Evolutionary conservation across 2,888 invertebrate genomes (phyloP), one percentile per base, ranked within the genome.

Genomic region (Aethes cnicana): DNA sequence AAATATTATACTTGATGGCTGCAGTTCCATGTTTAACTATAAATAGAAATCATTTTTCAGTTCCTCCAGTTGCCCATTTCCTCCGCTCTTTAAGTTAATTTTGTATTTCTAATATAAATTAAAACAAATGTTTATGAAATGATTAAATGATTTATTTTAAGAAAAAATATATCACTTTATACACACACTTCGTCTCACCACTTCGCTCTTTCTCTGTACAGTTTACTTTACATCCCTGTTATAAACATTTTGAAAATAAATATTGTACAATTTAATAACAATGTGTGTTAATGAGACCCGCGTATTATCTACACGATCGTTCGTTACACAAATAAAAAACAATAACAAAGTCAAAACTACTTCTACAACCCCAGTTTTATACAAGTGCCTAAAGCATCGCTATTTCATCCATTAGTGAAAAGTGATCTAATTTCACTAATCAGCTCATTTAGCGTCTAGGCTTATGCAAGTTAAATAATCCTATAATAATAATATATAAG

Each of bases 91-190:
- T 67, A 68, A 65, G 68, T 68, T 67, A 67, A 65, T 62, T 62
- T 64, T 65, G 69, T 58, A 63, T 56, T 63, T 59, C 57, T 61
- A 57, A 63, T 72, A 63, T 68, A 63, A 62, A 66, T 63, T 61
- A 63, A 58, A 66, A 62, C 41, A 54, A 52, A 66, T 69, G 69
- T 70, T 74, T 74, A 75, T 73, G 65, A 62, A 69, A 64, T 58
- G 64, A 61, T 63, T 56, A 57, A 62, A 57, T 61, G 56, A 52
- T 52, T 68, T 64, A 59, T 63, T 59, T 64, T 64, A 61, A 64
- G 58, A 54, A 59, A 57, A 62, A 60, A 59, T 54, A 59, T 58
- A 56, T 63, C 49, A 41, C 49, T 56, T 59, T 61, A 63, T 62
- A 58, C 36, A 46, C 35, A 46, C 44, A 28, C 20, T 16, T n/a